A percentile compares a stretch with the other conserved stretches of the same genome.
These are phyloP conservation scores for Rhyacophila evoluta DNA, from an alignment of 2,888 invertebrate genomes.

Conservation along the genomic window DNA sequence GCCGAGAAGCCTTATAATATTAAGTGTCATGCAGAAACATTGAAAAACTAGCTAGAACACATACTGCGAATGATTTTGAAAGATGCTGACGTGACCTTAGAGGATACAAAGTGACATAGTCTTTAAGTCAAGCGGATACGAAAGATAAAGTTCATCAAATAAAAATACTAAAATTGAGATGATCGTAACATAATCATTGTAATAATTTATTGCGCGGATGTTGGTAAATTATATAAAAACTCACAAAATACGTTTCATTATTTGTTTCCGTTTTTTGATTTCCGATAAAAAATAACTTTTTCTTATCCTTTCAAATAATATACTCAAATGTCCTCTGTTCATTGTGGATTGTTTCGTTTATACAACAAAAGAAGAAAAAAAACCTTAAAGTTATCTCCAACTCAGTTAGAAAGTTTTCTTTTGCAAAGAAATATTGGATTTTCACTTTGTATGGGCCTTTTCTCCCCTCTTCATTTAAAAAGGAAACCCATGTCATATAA, in stretches of 20 bases:
- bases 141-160: no score
- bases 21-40: no score
- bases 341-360: constrained; percentile 36
- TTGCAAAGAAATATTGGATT: constrained; percentile 44
- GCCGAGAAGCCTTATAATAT: no score
- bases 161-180: no score
- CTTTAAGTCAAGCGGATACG: no score
- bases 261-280: constrained; percentile 22
- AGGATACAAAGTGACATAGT: no score
- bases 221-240: neutral
- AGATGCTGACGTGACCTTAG: no score
- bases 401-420: constrained; percentile 40
- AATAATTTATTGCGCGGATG: no score
- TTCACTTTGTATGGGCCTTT: constrained; percentile 30
- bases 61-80: no score
- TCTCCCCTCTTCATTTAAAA: neutral
- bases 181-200: no score
- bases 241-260: neutral
- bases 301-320: constrained; percentile 10
- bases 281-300: constrained; percentile 21
- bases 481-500: constrained; percentile 13
- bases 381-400: constrained; percentile 28
- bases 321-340: constrained; percentile 23
- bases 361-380: constrained; percentile 31
- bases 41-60: no score